A percentile compares a stretch with the other conserved stretches of the same genome.
These are phyloP conservation scores for Eurypyga helias DNA, from an alignment of 2,113 vertebrate species.

Conservation along the genomic window DNA sequence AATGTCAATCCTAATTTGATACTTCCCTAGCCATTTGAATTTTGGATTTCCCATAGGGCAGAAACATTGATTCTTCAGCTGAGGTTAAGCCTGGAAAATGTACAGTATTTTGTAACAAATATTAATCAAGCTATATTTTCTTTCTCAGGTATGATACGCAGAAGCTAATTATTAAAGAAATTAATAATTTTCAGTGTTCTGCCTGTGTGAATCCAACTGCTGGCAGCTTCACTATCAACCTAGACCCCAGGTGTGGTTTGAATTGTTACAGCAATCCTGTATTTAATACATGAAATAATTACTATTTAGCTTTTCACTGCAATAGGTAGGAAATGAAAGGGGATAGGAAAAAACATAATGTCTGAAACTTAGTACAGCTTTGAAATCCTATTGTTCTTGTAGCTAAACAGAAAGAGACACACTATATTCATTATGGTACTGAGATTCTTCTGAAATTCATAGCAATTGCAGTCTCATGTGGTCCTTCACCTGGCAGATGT, in stretches of 20 bases:
- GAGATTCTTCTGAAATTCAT: background rate
- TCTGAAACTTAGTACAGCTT: background rate
- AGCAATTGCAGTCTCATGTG: background rate
- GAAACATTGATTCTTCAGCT: background rate
- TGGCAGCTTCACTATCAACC: conserved; percentile 83
- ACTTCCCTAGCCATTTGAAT: background rate
- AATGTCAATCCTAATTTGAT: background rate
- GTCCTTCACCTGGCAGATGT: background rate
- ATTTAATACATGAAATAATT: background rate
- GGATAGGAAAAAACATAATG: background rate
- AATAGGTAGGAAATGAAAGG: background rate
- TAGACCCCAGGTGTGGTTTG: conserved; percentile 80
- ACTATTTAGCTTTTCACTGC: background rate
- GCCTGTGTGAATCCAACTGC: conserved; percentile 84
- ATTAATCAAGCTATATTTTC: background rate
- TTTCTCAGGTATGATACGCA: conserved; percentile 80
- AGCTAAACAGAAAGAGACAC: background rate
- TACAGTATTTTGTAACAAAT: background rate
- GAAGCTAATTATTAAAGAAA: conserved; percentile 82
- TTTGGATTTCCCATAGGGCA: background rate
- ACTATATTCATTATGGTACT: background rate
- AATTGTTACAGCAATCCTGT: background rate
- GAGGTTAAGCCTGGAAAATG: background rate
- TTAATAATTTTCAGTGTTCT: conserved; percentile 82
- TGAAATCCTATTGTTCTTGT: background rate